phyloP scores from a whole-genome alignment of 1,140 invertebrate genomes.

The Drosophila baimaii region DNA sequence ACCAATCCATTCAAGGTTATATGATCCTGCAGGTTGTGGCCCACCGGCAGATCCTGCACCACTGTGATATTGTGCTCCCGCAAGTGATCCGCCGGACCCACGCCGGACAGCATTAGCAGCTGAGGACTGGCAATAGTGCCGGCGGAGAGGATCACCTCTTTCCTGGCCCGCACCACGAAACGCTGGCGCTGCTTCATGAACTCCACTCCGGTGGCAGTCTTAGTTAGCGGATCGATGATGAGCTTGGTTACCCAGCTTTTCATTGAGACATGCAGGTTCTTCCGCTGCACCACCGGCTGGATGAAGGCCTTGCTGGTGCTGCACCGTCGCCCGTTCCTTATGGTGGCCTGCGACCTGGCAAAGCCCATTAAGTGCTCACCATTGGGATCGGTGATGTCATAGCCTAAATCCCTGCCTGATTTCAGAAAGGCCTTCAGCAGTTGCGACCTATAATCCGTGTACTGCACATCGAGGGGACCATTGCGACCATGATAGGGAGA shows the following conservation, averaged over 20 bases:
- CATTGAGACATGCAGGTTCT: constrained; percentile 91
- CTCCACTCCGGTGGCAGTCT: constrained; percentile 85
- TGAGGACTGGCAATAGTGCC: constrained; percentile 92
- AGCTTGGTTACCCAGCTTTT: constrained; percentile 90
- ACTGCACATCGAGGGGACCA: constrained; percentile 89
- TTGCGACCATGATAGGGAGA: constrained; percentile 87
- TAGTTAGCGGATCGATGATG: constrained; percentile 87
- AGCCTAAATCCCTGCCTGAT: constrained; percentile 90
- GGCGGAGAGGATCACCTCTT: constrained; percentile 90
- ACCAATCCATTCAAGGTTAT: constrained; percentile 89
- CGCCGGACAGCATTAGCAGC: constrained; percentile 91
- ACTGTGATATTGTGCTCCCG: constrained; percentile 85
- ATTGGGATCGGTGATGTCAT: constrained; percentile 88
- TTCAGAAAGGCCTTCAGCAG: constrained; percentile 87
- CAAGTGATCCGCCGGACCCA: constrained; percentile 91
- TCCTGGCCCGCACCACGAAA: constrained; percentile 87
- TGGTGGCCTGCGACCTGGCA: constrained; percentile 88
- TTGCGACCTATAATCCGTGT: constrained; percentile 87
- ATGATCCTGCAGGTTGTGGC: constrained; percentile 92
- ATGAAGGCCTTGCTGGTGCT: constrained; percentile 93
- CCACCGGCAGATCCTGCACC: constrained; percentile 89
- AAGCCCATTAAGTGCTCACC: constrained; percentile 87
- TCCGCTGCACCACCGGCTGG: constrained; percentile 88
- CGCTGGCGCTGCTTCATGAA: constrained; percentile 86
- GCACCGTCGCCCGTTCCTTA: constrained; percentile 88